Evolutionary conservation across 2,113 vertebrate genomes (phyloP).

Genomic region (Turdus rufiventris): DNA sequence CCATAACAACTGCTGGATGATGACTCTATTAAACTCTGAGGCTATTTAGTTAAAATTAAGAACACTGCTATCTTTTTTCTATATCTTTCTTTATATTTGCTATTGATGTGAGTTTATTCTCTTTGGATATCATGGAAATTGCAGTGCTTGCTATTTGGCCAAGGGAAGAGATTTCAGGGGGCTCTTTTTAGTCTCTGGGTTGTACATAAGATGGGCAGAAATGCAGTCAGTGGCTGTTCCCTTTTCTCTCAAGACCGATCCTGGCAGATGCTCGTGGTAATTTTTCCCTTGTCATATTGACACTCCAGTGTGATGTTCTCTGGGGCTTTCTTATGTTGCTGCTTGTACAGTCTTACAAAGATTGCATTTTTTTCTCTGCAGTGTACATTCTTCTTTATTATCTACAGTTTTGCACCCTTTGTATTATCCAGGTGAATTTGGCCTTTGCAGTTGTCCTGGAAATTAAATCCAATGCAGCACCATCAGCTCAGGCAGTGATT

Average conservation of each 20-base stretch:
- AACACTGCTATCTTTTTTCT: neutral
- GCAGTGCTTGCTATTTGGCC: neutral
- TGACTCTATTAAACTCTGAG: neutral
- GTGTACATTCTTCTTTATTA: neutral
- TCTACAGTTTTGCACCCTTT: neutral
- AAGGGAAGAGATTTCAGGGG: neutral
- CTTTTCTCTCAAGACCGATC: neutral
- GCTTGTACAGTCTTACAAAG: neutral
- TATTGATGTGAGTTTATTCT: neutral
- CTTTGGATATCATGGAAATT: neutral
- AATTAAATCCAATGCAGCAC: neutral
- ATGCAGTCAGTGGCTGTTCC: neutral
- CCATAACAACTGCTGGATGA: slow-evolving; percentile 30
- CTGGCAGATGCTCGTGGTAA: slow-evolving; percentile 6
- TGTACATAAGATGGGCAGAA: neutral
- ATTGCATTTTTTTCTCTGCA: neutral
- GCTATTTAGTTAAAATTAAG: slow-evolving; percentile 11
- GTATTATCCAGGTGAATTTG: neutral
- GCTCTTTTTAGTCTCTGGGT: neutral
- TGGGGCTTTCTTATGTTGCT: neutral
- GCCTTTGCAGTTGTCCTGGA: neutral
- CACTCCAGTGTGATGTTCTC: neutral
- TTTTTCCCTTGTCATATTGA: neutral
- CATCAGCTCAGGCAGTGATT: neutral
- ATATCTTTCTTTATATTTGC: neutral